Percentiles rank a stretch among this genome's conserved stretches.
These are phyloP conservation scores for Siphamia tubifer DNA, from an alignment of 2,113 vertebrate genomes.

Conservation along the genomic window DNA sequence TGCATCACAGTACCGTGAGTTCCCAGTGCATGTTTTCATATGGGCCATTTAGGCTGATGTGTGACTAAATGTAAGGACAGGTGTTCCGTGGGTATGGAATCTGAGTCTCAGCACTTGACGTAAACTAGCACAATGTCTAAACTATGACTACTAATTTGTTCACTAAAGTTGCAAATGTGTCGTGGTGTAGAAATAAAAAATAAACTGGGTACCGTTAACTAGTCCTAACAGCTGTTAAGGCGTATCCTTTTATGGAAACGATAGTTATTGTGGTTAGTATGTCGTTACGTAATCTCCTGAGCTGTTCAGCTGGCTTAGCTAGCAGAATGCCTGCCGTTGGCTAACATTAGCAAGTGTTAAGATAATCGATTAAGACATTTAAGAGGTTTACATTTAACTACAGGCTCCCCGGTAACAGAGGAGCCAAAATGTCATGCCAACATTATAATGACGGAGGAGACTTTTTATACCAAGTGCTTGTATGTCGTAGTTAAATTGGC, in stretches of 20 bases:
- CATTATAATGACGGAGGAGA: neutral
- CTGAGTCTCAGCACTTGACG: neutral
- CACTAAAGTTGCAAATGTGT: neutral
- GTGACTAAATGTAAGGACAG: neutral
- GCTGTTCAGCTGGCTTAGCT: conserved; percentile 57
- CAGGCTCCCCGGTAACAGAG: accelerated
- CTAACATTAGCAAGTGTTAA: conserved; percentile 12
- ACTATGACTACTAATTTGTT: neutral
- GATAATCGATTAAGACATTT: neutral
- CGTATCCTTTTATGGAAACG: conserved; percentile 43
- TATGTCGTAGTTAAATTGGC: neutral
- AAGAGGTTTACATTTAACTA: neutral
- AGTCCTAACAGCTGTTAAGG: conserved; percentile 12
- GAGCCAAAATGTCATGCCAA: accelerated
- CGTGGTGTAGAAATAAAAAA: neutral
- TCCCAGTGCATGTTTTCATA: accelerated
- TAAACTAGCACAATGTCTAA: neutral
- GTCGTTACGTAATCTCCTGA: conserved; percentile 70
- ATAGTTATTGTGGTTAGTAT: conserved; percentile 43
- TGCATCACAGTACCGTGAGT: no score
- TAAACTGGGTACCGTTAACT: neutral
- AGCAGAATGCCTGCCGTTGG: conserved; percentile 15
- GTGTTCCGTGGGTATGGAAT: neutral
- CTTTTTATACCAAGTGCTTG: neutral
- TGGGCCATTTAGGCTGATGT: neutral